A percentile compares a stretch with the other conserved stretches of the same genome.
phyloP scores from a whole-genome alignment of 2,888 invertebrate genomes.

The Sisyra terminalis region DNA sequence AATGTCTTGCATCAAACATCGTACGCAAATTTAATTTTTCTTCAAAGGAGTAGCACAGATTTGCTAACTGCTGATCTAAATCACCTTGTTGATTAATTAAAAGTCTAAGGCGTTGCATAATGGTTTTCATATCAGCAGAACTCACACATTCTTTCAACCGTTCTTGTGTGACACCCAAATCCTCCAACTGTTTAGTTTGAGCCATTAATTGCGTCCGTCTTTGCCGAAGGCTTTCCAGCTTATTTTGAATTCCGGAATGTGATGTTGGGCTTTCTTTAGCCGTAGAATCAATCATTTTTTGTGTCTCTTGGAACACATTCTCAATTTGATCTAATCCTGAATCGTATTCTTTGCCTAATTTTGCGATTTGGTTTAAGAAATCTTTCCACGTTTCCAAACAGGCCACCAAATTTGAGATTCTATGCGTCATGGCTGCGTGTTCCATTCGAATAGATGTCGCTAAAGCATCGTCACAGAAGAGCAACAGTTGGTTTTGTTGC shows the following conservation, averaged over 20 bases:
- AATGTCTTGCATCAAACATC: conserved; percentile 49
- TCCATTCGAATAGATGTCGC: conserved; percentile 69
- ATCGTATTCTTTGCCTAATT: conserved; percentile 45
- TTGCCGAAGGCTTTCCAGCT: conserved; percentile 43
- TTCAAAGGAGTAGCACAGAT: conserved; percentile 52
- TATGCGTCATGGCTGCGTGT: conserved; percentile 55
- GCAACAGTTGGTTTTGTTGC: conserved; percentile 47
- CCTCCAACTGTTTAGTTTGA: conserved; percentile 46
- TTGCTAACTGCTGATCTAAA: conserved; percentile 58
- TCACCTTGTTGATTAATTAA: conserved; percentile 68
- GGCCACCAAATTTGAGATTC: conserved; percentile 64
- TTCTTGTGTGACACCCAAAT: conserved; percentile 57
- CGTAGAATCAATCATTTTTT: conserved; percentile 39
- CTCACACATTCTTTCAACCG: conserved; percentile 72
- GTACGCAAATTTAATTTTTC: conserved; percentile 55
- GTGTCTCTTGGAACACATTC: conserved; percentile 43
- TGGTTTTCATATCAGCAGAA: conserved; percentile 64
- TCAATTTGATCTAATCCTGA: conserved; percentile 41
- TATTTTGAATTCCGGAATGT: conserved; percentile 42
- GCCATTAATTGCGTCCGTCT: conserved; percentile 39
- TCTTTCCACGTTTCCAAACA: conserved; percentile 68
- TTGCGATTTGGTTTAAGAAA: conserved; percentile 50
- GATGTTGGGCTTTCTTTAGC: conserved; percentile 34
- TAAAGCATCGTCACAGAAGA: conserved; percentile 59
- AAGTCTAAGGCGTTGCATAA: conserved; percentile 63